phyloP scores from a whole-genome alignment of 2,888 invertebrate genomes.

The Syritta pipiens region DNA sequence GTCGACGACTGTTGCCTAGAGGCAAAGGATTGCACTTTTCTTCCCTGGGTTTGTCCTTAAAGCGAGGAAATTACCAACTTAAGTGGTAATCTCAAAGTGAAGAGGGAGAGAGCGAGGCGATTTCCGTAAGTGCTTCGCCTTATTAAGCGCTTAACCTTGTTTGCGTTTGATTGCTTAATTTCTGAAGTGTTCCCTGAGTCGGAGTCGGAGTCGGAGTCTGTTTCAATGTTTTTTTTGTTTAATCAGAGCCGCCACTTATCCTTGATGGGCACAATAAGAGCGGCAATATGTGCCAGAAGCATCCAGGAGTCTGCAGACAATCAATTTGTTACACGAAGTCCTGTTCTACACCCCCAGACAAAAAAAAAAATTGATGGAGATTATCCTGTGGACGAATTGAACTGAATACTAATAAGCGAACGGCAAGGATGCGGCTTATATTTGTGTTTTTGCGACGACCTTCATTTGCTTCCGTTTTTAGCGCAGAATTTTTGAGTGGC shows the following conservation, averaged over 20 bases:
- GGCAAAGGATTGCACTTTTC: no score
- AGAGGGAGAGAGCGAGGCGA: neutral
- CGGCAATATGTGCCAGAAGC: slow-evolving; percentile 46
- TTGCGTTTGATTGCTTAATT: slow-evolving; percentile 59
- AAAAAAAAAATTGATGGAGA: no score
- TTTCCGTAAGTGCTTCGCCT: slow-evolving; percentile 41
- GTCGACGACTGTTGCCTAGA: no score
- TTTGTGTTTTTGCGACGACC: neutral
- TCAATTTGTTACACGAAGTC: slow-evolving; percentile 50
- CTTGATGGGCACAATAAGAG: slow-evolving; percentile 36
- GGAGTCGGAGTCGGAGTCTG: neutral
- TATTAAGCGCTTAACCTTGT: slow-evolving; percentile 44
- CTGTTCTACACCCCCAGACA: no score
- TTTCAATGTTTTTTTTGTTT: slow-evolving; percentile 16
- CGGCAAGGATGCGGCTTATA: slow-evolving; percentile 11
- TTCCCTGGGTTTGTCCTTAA: neutral
- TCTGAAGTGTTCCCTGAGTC: neutral
- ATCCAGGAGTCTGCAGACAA: slow-evolving; percentile 28
- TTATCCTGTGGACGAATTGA: slow-evolving; percentile 25
- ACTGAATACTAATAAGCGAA: slow-evolving; percentile 62
- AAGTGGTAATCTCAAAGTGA: slow-evolving; percentile 6
- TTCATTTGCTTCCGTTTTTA: neutral
- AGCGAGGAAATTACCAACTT: slow-evolving; percentile 24
- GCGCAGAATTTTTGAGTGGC: slow-evolving; percentile 22
- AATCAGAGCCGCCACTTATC: slow-evolving; percentile 41